A percentile compares a stretch with the other conserved stretches of the same genome.
Evolutionary conservation across 2,797 vertebrate species (phyloP).

Genomic region (Chaetodon trifasciatus): DNA sequence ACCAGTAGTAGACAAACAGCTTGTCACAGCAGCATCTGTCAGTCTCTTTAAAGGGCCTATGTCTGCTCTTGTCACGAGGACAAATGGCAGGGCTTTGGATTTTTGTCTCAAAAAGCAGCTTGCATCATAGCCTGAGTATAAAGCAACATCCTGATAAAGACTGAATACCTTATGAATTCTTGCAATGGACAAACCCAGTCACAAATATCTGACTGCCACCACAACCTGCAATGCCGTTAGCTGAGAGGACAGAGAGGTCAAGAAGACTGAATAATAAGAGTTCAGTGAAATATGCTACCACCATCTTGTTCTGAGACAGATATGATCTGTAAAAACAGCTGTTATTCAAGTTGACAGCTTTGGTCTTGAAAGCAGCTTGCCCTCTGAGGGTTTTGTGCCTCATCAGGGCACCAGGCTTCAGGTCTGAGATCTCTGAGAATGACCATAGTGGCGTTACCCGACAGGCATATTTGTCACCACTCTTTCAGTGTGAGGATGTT

Average conservation of each 20-base stretch:
- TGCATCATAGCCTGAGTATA: neutral
- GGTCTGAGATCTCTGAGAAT: slow-evolving; percentile 51
- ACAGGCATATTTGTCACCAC: slow-evolving; percentile 29
- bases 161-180: slow-evolving; percentile 5
- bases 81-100: slow-evolving; percentile 39
- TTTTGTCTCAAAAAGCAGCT: slow-evolving; percentile 43
- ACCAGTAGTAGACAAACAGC: slow-evolving; percentile 72
- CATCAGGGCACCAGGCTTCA: slow-evolving; percentile 24
- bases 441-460: slow-evolving; percentile 41
- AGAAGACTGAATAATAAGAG: neutral
- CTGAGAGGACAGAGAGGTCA: slow-evolving; percentile 19
- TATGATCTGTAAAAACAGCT: slow-evolving; percentile 18
- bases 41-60: slow-evolving; percentile 67
- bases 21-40: slow-evolving; percentile 74
- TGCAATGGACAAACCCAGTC: neutral
- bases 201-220: slow-evolving; percentile 21
- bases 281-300: neutral
- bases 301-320: slow-evolving; percentile 7
- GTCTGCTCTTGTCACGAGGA: slow-evolving; percentile 46
- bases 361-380: slow-evolving; percentile 42
- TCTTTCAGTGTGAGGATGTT: slow-evolving; percentile 32
- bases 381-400: slow-evolving; percentile 38
- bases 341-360: slow-evolving; percentile 42
- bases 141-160: slow-evolving; percentile 1
- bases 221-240: neutral